Percentiles rank a stretch among this genome's conserved stretches.
Conservation (phyloP, 2,797 vertebrate genomes). For the Sebastes cheni region DNA sequence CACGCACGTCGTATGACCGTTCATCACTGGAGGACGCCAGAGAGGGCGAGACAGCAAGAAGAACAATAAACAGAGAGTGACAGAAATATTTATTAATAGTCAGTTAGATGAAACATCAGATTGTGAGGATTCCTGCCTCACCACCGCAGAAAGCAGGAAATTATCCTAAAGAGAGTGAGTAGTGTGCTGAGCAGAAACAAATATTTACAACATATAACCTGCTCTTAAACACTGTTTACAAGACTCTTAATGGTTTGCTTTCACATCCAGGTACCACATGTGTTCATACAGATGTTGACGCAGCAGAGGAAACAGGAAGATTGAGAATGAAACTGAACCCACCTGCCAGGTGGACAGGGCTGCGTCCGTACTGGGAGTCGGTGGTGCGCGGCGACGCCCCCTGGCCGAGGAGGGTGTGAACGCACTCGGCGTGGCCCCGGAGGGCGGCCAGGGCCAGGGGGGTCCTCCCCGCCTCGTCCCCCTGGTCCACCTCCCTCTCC, state of each 20-base stretch:
- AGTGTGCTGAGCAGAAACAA: background rate
- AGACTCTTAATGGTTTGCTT: too few species aligned
- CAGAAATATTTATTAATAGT: background rate
- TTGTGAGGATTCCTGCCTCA: background rate
- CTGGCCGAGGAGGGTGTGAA: constrained; percentile 92
- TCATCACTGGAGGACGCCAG: constrained; percentile 84
- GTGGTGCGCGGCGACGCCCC: constrained; percentile 90
- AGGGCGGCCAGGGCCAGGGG: constrained; percentile 92
- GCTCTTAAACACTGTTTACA: background rate
- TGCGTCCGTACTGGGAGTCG: constrained; percentile 87
- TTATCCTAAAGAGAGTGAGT: background rate
- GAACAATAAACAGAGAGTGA: background rate
- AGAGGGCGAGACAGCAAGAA: background rate
- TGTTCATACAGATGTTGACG: background rate
- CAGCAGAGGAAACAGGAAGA: background rate
- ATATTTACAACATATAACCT: background rate
- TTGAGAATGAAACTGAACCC: background rate
- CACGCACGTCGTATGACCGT: constrained; percentile 93
- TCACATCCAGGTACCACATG: too few species aligned
- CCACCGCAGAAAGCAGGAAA: background rate
- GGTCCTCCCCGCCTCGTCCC: constrained; percentile 90
- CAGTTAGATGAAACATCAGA: background rate
- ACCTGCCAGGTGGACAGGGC: constrained; percentile 93
- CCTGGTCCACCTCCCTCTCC: constrained; percentile 89
- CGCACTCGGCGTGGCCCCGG: constrained; percentile 90